These are phyloP conservation scores for Leptarthrus brevirostris DNA, from an alignment of 2,888 invertebrate species.

Conservation along the genomic window DNA sequence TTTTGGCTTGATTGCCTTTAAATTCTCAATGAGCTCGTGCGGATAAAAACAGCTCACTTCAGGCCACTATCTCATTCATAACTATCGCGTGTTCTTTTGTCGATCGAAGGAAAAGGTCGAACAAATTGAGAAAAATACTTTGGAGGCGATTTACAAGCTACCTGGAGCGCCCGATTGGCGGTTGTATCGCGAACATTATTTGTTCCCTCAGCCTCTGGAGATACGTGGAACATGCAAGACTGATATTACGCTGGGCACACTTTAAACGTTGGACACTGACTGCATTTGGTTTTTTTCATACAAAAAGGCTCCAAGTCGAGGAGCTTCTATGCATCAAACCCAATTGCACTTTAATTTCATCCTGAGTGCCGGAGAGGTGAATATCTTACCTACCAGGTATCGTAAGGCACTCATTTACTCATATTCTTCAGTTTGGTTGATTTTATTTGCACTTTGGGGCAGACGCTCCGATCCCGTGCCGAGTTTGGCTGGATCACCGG, in stretches of 20 bases:
- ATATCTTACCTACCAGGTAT: constrained; percentile 18
- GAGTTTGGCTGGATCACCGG: constrained; percentile 5
- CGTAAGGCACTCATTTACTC: constrained; percentile 36
- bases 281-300: background rate
- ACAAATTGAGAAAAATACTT: constrained; percentile 49
- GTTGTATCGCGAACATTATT: constrained; percentile 31
- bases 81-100: constrained; percentile 49
- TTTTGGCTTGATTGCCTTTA: constrained; percentile 37
- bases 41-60: constrained; percentile 42
- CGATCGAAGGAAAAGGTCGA: constrained; percentile 31
- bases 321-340: constrained; percentile 34
- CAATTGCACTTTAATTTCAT: constrained; percentile 47
- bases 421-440: constrained; percentile 20
- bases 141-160: constrained; percentile 46
- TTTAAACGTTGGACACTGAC: constrained; percentile 8
- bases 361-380: constrained; percentile 35
- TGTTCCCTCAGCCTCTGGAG: constrained; percentile 19
- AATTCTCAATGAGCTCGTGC: constrained; percentile 46
- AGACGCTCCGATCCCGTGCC: constrained; percentile 31
- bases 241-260: constrained; percentile 43
- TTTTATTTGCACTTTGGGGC: constrained; percentile 43
- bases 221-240: constrained; percentile 44
- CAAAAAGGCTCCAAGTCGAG: constrained; percentile 3
- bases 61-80: constrained; percentile 40
- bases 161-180: constrained; percentile 39